Evolutionary conservation across 2,797 vertebrate genomes (phyloP).

Genomic region (Thaleichthys pacificus): DNA sequence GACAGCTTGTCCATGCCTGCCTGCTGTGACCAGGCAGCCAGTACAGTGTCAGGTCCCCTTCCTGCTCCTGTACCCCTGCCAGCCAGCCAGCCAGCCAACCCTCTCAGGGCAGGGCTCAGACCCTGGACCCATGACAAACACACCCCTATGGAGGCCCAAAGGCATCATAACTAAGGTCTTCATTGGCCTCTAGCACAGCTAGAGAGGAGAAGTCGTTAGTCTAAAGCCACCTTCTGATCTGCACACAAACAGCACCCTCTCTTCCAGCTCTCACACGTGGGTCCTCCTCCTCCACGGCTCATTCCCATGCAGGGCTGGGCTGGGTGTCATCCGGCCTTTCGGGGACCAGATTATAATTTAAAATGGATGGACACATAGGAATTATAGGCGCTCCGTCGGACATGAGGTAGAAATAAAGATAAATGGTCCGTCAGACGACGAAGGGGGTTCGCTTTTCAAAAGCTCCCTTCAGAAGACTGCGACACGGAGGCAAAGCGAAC

Average conservation of each 20-base stretch:
- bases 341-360: slow-evolving; percentile 44
- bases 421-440: slow-evolving; percentile 43
- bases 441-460: slow-evolving; percentile 49
- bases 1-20: not conserved
- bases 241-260: slow-evolving; percentile 24
- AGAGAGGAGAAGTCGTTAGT: slow-evolving; percentile 5
- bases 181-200: not conserved
- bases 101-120: slow-evolving; percentile 11
- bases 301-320: slow-evolving; percentile 23
- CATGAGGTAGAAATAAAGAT: slow-evolving; percentile 48
- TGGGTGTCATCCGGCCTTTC: slow-evolving; percentile 1
- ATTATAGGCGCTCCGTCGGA: slow-evolving; percentile 40
- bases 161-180: slow-evolving; percentile 11
- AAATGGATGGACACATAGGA: slow-evolving; percentile 34
- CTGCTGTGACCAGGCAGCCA: too few relatives aligned
- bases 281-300: slow-evolving; percentile 24
- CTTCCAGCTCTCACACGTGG: slow-evolving; percentile 18
- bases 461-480: slow-evolving; percentile 21
- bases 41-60: too few relatives aligned
- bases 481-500: slow-evolving; percentile 37
- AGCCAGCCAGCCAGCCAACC: slow-evolving; percentile 17
- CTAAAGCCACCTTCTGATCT: slow-evolving; percentile 26
- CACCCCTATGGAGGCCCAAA: slow-evolving; percentile 5
- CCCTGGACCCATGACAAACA: slow-evolving; percentile 35
- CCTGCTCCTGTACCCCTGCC: slow-evolving; percentile 14